Percentiles rank a stretch among this genome's conserved stretches.
phyloP scores from a whole-genome alignment of 2,113 vertebrate genomes.

The Gymnobelideus leadbeateri region DNA sequence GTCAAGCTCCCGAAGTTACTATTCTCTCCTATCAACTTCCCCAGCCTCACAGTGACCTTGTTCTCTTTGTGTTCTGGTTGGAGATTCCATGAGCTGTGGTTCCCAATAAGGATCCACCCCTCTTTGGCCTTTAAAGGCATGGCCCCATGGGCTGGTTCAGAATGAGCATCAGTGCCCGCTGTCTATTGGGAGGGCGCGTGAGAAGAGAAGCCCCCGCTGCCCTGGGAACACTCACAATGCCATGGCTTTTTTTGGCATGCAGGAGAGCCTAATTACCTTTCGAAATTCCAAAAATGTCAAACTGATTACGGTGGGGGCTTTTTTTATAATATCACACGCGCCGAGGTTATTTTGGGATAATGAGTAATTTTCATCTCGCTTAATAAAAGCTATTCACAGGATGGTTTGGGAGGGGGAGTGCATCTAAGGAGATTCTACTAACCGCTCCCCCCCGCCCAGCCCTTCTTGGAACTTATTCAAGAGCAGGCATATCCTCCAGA shows the following conservation, averaged over 20 bases:
- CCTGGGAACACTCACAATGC: conserved; percentile 78
- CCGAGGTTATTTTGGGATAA: conserved; percentile 85
- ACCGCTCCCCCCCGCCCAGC: conserved; percentile 78
- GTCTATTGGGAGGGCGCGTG: not conserved
- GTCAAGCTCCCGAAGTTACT: not conserved
- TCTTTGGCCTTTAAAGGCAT: conserved; percentile 46
- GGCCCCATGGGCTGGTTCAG: conserved; percentile 26
- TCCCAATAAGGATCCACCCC: not conserved
- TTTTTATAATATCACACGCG: conserved; percentile 83
- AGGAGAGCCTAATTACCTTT: conserved; percentile 81
- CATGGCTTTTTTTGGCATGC: conserved; percentile 74
- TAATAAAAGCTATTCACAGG: conserved; percentile 84
- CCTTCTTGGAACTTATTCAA: conserved; percentile 84
- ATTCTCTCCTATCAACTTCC: not conserved
- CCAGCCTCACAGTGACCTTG: not conserved
- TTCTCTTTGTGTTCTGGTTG: not conserved
- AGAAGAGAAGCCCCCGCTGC: not conserved
- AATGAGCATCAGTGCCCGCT: conserved; percentile 7
- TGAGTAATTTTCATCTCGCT: conserved; percentile 86
- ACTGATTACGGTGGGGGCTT: conserved; percentile 82
- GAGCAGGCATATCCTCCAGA: conserved; percentile 81
- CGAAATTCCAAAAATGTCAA: conserved; percentile 84
- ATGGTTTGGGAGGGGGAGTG: conserved; percentile 84
- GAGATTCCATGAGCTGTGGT: not conserved
- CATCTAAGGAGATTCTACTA: conserved; percentile 84